These are phyloP conservation scores for Semotilus atromaculatus DNA, from an alignment of 2,797 vertebrate species.

Conservation along the genomic window DNA sequence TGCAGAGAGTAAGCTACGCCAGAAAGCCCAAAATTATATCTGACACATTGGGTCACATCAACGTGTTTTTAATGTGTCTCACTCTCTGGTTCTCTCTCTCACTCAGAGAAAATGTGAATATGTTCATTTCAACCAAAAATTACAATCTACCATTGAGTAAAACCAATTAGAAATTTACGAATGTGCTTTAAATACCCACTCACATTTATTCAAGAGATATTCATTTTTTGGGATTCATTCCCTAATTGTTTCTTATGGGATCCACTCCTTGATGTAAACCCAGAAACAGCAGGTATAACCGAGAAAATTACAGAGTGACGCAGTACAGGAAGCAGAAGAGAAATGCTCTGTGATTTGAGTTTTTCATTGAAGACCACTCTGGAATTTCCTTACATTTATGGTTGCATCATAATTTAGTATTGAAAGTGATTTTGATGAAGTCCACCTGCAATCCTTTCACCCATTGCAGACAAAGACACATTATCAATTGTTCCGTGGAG, in stretches of 20 bases:
- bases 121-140: neutral
- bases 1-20: slow-evolving; percentile 68
- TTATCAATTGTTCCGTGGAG: slow-evolving; percentile 71
- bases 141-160: slow-evolving; percentile 1
- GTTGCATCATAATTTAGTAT: slow-evolving; percentile 69
- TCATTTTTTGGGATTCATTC: slow-evolving; percentile 42
- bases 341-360: slow-evolving; percentile 68
- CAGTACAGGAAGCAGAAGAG: slow-evolving; percentile 61
- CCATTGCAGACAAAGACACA: slow-evolving; percentile 69
- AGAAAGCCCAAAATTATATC: slow-evolving; percentile 72
- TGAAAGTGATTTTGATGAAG: slow-evolving; percentile 71
- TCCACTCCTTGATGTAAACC: slow-evolving; percentile 63
- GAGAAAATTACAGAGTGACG: slow-evolving; percentile 73
- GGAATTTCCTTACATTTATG: slow-evolving; percentile 75
- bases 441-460: slow-evolving; percentile 73
- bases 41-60: slow-evolving; percentile 76
- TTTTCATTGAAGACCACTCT: slow-evolving; percentile 51
- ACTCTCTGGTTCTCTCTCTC: slow-evolving; percentile 65
- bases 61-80: slow-evolving; percentile 62
- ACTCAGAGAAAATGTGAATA: slow-evolving; percentile 9
- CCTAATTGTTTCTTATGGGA: slow-evolving; percentile 50
- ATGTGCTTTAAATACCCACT: slow-evolving; percentile 74
- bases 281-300: slow-evolving; percentile 69
- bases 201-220: slow-evolving; percentile 64
- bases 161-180: slow-evolving; percentile 65